These are phyloP conservation scores for Dromas ardeola DNA, from an alignment of 2,113 vertebrate species.

Conservation along the genomic window DNA sequence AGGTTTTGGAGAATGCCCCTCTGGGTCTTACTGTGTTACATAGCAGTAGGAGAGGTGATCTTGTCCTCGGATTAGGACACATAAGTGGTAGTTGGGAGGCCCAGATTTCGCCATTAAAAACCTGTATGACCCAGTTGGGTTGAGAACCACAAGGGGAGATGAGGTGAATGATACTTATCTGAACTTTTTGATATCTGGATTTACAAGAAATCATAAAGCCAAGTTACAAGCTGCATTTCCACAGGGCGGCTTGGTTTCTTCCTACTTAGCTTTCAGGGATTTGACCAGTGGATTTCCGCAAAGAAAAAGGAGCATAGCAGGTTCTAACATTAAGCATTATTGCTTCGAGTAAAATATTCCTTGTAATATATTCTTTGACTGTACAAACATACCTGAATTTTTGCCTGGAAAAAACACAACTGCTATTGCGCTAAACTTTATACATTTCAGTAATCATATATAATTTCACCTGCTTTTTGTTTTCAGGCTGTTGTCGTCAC, in stretches of 20 bases:
- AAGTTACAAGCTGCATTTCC: not conserved
- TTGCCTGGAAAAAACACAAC: not conserved
- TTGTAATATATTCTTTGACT: not conserved
- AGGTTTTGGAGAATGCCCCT: not conserved
- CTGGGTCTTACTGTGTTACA: not conserved
- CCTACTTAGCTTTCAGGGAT: not conserved
- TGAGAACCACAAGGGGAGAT: not conserved
- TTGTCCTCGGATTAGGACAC: not conserved
- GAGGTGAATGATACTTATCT: not conserved
- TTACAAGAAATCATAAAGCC: not conserved
- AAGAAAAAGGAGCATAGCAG: not conserved
- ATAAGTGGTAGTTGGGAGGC: not conserved
- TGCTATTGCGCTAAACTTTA: not conserved
- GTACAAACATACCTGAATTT: not conserved
- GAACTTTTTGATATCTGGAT: not conserved
- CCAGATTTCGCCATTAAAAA: not conserved
- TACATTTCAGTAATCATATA: rapidly evolving
- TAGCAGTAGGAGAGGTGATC: not conserved
- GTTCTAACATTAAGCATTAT: not conserved
- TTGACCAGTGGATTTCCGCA: not conserved
- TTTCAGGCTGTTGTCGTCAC: conserved; percentile 94
- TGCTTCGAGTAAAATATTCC: not conserved
- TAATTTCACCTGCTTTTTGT: not conserved
- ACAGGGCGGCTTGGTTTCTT: not conserved
- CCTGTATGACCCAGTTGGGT: not conserved